These are phyloP conservation scores for Aphelocoma californica DNA, from an alignment of 2,797 vertebrate species.

Conservation along the genomic window DNA sequence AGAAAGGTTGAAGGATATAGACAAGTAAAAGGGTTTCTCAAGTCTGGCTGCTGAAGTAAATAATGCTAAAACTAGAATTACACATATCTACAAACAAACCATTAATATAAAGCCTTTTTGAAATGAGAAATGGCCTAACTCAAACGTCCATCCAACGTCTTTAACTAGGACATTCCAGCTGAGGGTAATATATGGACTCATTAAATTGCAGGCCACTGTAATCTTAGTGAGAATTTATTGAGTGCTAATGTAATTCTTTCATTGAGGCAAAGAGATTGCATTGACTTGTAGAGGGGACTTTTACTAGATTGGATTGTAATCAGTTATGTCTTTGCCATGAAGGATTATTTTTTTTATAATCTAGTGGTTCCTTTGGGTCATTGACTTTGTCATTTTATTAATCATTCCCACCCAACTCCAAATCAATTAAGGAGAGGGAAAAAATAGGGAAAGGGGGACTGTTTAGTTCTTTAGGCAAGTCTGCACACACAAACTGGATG, in stretches of 20 bases:
- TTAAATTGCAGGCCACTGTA: constrained; percentile 77
- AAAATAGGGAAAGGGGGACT: not conserved
- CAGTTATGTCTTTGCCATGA: constrained; percentile 74
- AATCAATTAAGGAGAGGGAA: constrained; percentile 16
- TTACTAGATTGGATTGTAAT: constrained; percentile 82
- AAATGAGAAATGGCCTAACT: constrained; percentile 54
- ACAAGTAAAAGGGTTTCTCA: not conserved
- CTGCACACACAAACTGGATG: not conserved
- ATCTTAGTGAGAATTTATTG: constrained; percentile 79
- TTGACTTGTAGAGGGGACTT: constrained; percentile 76
- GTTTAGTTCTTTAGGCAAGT: not conserved
- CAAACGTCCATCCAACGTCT: constrained; percentile 69
- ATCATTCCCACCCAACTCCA: constrained; percentile 61
- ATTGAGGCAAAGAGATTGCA: constrained; percentile 75
- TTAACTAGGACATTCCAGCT: constrained; percentile 66
- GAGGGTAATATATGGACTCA: constrained; percentile 74
- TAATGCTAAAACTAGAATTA: constrained; percentile 18
- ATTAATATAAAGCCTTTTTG: constrained; percentile 7
- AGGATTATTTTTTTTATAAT: constrained; percentile 69
- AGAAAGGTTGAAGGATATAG: not conserved
- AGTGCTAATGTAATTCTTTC: constrained; percentile 79
- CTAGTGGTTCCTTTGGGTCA: constrained; percentile 71
- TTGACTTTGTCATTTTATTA: constrained; percentile 75
- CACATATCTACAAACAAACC: not conserved
- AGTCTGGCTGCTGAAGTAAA: constrained; percentile 11